phyloP scores from a whole-genome alignment of 2,888 invertebrate genomes.

The Parapristionchus giblindavisi region DNA sequence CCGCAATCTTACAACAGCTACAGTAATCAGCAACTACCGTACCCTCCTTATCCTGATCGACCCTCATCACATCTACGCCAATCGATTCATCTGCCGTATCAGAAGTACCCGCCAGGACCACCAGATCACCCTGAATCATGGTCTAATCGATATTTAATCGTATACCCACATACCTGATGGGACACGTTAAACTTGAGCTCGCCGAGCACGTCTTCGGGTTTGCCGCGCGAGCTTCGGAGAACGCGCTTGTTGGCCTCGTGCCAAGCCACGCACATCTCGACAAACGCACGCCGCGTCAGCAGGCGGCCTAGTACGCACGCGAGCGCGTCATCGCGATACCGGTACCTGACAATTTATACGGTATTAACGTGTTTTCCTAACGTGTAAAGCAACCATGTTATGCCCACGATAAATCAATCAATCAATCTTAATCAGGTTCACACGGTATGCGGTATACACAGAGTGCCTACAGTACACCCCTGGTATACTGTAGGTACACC shows the following conservation, averaged over 20 bases:
- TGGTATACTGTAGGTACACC: no score
- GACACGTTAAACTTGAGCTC: constrained; percentile 63
- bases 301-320: constrained; percentile 63
- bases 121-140: constrained; percentile 67
- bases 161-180: constrained; percentile 60
- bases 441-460: no score
- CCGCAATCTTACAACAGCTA: no score
- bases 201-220: constrained; percentile 55
- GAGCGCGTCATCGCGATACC: constrained; percentile 63
- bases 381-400: no score
- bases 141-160: no score
- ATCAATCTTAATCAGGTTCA: no score
- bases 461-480: no score
- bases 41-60: constrained; percentile 54
- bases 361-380: no score
- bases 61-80: constrained; percentile 69
- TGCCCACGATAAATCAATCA: no score
- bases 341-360: no score
- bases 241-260: neutral
- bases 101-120: constrained; percentile 51
- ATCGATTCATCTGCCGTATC: neutral
- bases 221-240: constrained; percentile 61
- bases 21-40: constrained; percentile 33
- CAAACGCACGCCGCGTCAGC: constrained; percentile 53
- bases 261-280: constrained; percentile 11